These are phyloP conservation scores for Hemitrygon akajei DNA, from an alignment of 2,797 vertebrate genomes.

Conservation along the genomic window DNA sequence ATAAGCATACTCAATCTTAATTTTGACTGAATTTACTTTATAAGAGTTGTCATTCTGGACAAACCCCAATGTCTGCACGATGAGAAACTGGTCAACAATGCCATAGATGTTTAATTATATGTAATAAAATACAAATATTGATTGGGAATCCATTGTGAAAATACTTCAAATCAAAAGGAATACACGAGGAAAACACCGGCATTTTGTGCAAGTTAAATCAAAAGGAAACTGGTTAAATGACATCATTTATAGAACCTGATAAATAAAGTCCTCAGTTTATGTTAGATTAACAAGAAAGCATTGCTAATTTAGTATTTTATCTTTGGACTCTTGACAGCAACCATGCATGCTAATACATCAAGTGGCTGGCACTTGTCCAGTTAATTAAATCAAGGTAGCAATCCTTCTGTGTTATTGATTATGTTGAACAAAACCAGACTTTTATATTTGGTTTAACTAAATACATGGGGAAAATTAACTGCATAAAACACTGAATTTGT, in stretches of 20 bases:
- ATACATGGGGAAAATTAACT: conserved; percentile 7
- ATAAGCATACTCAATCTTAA: background rate
- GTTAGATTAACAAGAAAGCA: conserved; percentile 61
- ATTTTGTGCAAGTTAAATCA: no score
- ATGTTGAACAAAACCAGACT: conserved; percentile 52
- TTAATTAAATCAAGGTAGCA: conserved; percentile 38
- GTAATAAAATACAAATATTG: conserved; percentile 56
- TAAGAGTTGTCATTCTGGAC: conserved; percentile 59
- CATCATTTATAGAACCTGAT: conserved; percentile 66
- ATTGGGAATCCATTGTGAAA: conserved; percentile 59
- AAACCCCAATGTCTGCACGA: conserved; percentile 57
- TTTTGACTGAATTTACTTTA: conserved; percentile 44
- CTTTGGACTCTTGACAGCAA: conserved; percentile 52
- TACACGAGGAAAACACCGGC: no score
- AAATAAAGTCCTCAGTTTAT: conserved; percentile 58
- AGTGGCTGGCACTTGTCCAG: conserved; percentile 50
- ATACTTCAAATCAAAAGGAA: conserved; percentile 53
- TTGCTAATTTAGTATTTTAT: conserved; percentile 59
- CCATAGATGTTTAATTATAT: conserved; percentile 66
- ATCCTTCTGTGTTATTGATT: conserved; percentile 46
- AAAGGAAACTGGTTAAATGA: conserved; percentile 56
- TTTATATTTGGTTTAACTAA: conserved; percentile 48
- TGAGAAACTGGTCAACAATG: conserved; percentile 62
- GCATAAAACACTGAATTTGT: background rate
- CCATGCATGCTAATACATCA: conserved; percentile 56